phyloP scores from a whole-genome alignment of 2,797 vertebrate species.

The Leptatherina wallacei region DNA sequence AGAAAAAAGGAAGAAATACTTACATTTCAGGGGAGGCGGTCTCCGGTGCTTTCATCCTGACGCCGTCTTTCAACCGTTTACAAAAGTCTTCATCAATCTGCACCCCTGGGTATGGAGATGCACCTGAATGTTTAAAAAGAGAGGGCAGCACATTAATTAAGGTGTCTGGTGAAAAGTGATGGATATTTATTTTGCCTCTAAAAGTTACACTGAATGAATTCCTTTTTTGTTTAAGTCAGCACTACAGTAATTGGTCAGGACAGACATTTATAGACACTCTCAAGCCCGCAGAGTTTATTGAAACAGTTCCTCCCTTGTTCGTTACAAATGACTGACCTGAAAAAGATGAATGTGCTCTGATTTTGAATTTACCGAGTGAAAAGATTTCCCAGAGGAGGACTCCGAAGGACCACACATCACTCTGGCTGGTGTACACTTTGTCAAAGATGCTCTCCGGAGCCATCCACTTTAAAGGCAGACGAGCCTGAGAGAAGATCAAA shows the following conservation, averaged over 20 bases:
- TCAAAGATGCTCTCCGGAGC: constrained; percentile 99
- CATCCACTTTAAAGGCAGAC: constrained; percentile 99
- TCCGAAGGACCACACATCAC: constrained; percentile 98
- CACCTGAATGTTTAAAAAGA: constrained; percentile 82
- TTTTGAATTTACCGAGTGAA: constrained; percentile 89
- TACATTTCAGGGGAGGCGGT: constrained; percentile 96
- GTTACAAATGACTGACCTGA: not conserved
- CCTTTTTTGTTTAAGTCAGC: not conserved
- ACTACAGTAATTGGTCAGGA: not conserved
- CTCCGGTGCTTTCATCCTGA: constrained; percentile 95
- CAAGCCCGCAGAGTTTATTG: not conserved
- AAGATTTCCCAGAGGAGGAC: constrained; percentile 99
- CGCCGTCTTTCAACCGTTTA: constrained; percentile 91
- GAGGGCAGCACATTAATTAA: not conserved
- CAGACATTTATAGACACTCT: constrained; percentile 5
- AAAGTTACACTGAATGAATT: not conserved
- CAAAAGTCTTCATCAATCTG: constrained; percentile 99
- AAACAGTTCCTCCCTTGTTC: constrained; percentile 9
- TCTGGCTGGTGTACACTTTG: constrained; percentile 97
- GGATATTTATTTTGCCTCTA: constrained; percentile 7
- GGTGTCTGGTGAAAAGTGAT: not conserved
- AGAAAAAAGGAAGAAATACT: constrained; percentile 52
- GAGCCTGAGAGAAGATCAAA: constrained; percentile 83
- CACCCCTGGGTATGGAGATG: constrained; percentile 96
- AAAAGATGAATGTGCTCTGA: constrained; percentile 3